These are phyloP conservation scores for Eudemis profundana DNA, from an alignment of 2,888 invertebrate species.

Conservation along the genomic window DNA sequence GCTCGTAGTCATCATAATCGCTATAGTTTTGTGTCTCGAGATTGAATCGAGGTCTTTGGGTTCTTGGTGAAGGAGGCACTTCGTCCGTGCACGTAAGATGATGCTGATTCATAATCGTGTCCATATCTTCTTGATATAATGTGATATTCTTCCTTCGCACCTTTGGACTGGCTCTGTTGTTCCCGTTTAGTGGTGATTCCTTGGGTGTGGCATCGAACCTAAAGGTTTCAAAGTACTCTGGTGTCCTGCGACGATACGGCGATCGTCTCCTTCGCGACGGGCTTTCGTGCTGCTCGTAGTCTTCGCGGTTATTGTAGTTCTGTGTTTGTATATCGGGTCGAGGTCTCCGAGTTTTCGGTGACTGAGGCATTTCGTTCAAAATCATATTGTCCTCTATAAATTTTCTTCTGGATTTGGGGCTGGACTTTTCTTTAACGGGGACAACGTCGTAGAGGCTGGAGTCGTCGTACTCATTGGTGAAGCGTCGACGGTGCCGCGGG, in stretches of 20 bases:
- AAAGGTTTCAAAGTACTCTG: conserved; percentile 46
- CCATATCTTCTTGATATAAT: conserved; percentile 51
- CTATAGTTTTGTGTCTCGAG: conserved; percentile 67
- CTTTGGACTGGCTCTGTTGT: conserved; percentile 42
- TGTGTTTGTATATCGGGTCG: conserved; percentile 71
- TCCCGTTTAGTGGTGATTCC: conserved; percentile 35
- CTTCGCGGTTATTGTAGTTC: conserved; percentile 62
- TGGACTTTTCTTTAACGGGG: conserved; percentile 77
- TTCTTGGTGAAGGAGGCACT: conserved; percentile 75
- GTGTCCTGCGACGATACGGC: conserved; percentile 48
- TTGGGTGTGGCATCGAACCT: conserved; percentile 52
- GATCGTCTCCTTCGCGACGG: conserved; percentile 45
- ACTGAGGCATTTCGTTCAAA: conserved; percentile 74
- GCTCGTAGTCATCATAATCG: conserved; percentile 59
- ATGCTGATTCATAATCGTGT: conserved; percentile 56
- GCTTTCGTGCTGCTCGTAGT: conserved; percentile 50
- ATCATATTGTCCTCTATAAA: conserved; percentile 60
- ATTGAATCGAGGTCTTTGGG: conserved; percentile 72
- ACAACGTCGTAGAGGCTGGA: conserved; percentile 71
- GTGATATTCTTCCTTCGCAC: conserved; percentile 46
- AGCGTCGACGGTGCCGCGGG: conserved; percentile 52
- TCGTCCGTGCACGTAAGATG: too few relatives aligned
- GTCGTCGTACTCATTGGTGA: conserved; percentile 63
- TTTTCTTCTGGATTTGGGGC: conserved; percentile 71
- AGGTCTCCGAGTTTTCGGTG: conserved; percentile 71